A percentile compares a stretch with the other conserved stretches of the same genome.
These are phyloP conservation scores for Genyomyrus donnyi DNA, from an alignment of 2,113 vertebrate species.

Conservation along the genomic window DNA sequence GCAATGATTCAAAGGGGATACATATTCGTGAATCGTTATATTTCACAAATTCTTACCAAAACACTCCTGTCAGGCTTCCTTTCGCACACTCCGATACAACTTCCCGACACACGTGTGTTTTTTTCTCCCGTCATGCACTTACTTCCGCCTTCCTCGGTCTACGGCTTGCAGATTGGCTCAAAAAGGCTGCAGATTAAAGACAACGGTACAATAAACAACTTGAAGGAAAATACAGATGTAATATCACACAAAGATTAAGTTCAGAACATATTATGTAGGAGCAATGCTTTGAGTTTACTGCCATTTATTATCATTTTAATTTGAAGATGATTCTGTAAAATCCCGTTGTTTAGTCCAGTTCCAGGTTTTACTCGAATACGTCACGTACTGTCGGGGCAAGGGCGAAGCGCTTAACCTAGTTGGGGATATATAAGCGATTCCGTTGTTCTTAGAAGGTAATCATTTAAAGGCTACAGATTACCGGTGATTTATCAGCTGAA, in stretches of 20 bases:
- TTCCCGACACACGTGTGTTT: constrained; percentile 43
- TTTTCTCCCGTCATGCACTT: constrained; percentile 50
- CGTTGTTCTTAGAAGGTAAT: neutral
- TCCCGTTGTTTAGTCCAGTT: constrained; percentile 15
- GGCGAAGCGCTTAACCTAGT: neutral
- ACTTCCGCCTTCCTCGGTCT: neutral
- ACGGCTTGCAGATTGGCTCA: constrained; percentile 31
- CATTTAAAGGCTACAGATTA: neutral
- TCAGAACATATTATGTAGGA: neutral
- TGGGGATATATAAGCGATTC: neutral
- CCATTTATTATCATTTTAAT: neutral
- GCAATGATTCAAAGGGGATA: neutral
- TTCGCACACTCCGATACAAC: neutral
- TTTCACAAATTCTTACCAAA: neutral
- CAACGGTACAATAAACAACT: neutral
- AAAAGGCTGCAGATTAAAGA: neutral
- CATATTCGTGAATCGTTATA: neutral
- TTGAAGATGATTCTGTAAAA: neutral
- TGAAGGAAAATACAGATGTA: neutral
- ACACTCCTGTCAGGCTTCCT: neutral
- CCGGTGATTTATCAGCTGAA: neutral
- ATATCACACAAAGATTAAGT: neutral
- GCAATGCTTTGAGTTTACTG: neutral
- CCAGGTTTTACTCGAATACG: constrained; percentile 18
- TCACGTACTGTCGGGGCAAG: constrained; percentile 9